Conservation (phyloP, 1,140 invertebrate species). For the Panagrolaimus sp. region DNA sequence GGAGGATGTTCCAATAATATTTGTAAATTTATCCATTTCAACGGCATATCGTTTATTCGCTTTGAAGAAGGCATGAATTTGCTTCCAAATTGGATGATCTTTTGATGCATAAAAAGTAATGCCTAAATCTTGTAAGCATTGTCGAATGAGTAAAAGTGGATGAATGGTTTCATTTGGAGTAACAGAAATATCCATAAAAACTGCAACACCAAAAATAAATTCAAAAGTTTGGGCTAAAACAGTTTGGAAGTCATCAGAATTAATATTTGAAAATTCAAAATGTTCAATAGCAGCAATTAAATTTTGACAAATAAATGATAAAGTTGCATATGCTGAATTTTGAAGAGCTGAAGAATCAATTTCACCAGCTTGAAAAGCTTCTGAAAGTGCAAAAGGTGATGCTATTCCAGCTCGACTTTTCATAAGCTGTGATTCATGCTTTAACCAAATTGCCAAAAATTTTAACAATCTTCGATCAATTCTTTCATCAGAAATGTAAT, state of each 20-base stretch:
- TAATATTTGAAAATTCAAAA: neutral
- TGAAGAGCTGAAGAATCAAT: slow-evolving; percentile 4
- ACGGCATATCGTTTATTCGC: neutral
- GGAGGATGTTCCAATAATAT: neutral
- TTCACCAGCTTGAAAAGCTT: neutral
- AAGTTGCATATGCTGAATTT: neutral
- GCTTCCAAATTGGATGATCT: neutral
- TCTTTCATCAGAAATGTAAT: neutral
- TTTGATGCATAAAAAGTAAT: neutral
- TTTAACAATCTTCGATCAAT: neutral
- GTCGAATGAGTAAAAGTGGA: neutral
- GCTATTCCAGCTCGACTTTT: neutral
- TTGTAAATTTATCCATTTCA: slow-evolving; percentile 1
- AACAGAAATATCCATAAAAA: neutral
- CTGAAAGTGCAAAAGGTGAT: neutral
- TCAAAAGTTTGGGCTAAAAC: neutral
- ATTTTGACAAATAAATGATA: neutral
- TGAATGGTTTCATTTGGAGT: neutral
- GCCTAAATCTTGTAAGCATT: neutral
- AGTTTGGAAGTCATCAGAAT: neutral
- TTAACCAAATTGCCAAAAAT: neutral
- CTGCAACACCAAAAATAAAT: neutral
- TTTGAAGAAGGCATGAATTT: neutral
- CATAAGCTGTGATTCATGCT: neutral
- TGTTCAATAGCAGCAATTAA: neutral